Percentiles rank a stretch among this genome's conserved stretches.
Conservation (phyloP, 2,888 invertebrate species). For the Ypsolopha sequella region DNA sequence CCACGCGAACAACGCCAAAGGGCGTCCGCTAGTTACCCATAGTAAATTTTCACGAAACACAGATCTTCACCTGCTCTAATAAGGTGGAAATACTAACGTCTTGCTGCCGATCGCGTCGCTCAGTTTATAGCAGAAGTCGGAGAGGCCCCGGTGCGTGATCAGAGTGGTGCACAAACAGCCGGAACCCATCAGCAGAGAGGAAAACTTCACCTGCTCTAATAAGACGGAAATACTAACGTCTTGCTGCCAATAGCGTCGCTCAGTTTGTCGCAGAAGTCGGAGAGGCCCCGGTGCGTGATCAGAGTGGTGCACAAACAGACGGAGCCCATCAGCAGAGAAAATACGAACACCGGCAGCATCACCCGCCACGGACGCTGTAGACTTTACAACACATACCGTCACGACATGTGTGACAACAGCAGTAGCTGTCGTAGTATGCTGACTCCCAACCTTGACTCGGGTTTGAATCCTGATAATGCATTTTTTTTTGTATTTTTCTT, state of each 20-base stretch:
- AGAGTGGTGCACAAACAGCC: conserved; percentile 44
- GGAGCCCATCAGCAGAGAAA: conserved; percentile 45
- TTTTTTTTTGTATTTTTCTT: no score
- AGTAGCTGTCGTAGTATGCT: no score
- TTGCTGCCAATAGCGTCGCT: conserved; percentile 45
- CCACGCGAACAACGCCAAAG: no score
- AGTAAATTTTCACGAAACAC: no score
- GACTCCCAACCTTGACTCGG: no score
- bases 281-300: conserved; percentile 42
- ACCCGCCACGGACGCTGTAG: conserved; percentile 54
- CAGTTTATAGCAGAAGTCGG: conserved; percentile 47
- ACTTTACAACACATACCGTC: conserved; percentile 15
- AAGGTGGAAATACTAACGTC: conserved; percentile 30
- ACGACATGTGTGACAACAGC: no score
- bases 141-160: conserved; percentile 42
- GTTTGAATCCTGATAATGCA: no score
- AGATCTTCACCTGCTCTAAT: no score
- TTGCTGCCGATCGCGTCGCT: conserved; percentile 45
- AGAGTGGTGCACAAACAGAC: conserved; percentile 45
- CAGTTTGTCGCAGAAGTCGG: conserved; percentile 47
- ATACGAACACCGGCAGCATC: conserved; percentile 43
- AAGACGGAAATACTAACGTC: conserved; percentile 26
- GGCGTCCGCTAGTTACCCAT: no score
- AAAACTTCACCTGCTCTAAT: no score
- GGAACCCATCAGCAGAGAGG: conserved; percentile 44